Conservation (phyloP, 2,797 vertebrate genomes). For the Eospalax fontanierii region DNA sequence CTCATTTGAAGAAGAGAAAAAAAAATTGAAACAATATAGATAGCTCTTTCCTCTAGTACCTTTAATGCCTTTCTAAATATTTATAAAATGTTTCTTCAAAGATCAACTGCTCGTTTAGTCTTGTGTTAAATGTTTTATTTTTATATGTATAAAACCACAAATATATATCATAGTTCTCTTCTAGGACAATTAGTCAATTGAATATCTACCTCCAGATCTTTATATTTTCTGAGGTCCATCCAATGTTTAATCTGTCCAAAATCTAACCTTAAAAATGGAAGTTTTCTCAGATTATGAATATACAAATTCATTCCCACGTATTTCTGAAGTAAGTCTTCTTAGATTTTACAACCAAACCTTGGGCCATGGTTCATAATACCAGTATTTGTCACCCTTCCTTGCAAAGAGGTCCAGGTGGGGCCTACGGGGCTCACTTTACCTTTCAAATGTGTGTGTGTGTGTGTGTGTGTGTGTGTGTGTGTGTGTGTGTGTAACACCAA, state of each 20-base stretch:
- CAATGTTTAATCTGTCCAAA: neutral
- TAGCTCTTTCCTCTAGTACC: neutral
- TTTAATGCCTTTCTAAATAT: conserved; percentile 34
- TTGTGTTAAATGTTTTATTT: conserved; percentile 7
- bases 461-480: neutral
- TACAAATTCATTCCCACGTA: conserved; percentile 6
- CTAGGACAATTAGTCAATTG: neutral
- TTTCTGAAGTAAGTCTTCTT: conserved; percentile 39
- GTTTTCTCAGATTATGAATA: neutral
- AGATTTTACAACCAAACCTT: neutral
- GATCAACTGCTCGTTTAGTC: neutral
- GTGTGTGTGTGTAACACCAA: neutral
- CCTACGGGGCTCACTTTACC: neutral
- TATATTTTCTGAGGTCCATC: neutral
- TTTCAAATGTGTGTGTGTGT: neutral
- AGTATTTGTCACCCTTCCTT: neutral
- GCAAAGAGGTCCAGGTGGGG: neutral
- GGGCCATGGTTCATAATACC: neutral
- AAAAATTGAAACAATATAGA: neutral
- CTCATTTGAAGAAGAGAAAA: neutral
- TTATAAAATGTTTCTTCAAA: neutral
- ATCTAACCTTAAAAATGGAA: neutral
- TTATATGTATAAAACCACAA: neutral
- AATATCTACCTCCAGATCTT: neutral
- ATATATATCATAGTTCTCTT: neutral